Conservation (phyloP, 2,797 vertebrate species). For the Hippoglossus hippoglossus region DNA sequence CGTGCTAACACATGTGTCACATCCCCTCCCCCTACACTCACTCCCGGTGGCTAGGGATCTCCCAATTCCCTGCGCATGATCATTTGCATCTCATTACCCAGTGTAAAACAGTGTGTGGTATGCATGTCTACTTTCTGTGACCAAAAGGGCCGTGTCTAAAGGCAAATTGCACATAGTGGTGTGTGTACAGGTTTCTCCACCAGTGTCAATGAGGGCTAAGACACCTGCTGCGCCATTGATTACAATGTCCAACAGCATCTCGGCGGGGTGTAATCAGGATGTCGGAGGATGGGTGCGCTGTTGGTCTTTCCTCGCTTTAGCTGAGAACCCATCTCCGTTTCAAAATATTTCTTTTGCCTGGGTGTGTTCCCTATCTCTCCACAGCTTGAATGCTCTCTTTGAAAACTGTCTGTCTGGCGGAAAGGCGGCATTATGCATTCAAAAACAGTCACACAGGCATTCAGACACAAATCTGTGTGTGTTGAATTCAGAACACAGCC, state of each 20-base stretch:
- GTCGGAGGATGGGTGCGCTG: slow-evolving; percentile 32
- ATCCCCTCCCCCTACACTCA: slow-evolving; percentile 60
- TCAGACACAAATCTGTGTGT: slow-evolving; percentile 45
- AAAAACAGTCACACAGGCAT: slow-evolving; percentile 48
- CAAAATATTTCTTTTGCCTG: slow-evolving; percentile 47
- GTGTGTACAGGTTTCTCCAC: slow-evolving; percentile 38
- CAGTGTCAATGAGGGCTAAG: slow-evolving; percentile 69
- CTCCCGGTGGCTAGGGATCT: slow-evolving; percentile 63
- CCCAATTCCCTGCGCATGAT: slow-evolving; percentile 72
- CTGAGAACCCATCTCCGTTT: slow-evolving; percentile 42
- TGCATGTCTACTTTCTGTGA: slow-evolving; percentile 53
- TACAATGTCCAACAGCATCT: slow-evolving; percentile 56
- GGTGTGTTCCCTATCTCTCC: slow-evolving; percentile 52
- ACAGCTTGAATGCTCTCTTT: slow-evolving; percentile 48
- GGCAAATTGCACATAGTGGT: slow-evolving; percentile 41
- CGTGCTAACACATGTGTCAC: slow-evolving; percentile 63
- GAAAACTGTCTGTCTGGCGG: slow-evolving; percentile 44
- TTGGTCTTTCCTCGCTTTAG: slow-evolving; percentile 31
- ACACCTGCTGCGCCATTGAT: slow-evolving; percentile 76
- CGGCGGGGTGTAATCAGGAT: slow-evolving; percentile 62
- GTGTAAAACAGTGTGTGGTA: slow-evolving; percentile 52
- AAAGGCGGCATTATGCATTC: slow-evolving; percentile 43
- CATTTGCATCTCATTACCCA: slow-evolving; percentile 84
- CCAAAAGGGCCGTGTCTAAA: slow-evolving; percentile 44
- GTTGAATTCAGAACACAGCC: slow-evolving; percentile 37